phyloP scores from a whole-genome alignment of 2,888 invertebrate species.

The Eilema caniola region DNA sequence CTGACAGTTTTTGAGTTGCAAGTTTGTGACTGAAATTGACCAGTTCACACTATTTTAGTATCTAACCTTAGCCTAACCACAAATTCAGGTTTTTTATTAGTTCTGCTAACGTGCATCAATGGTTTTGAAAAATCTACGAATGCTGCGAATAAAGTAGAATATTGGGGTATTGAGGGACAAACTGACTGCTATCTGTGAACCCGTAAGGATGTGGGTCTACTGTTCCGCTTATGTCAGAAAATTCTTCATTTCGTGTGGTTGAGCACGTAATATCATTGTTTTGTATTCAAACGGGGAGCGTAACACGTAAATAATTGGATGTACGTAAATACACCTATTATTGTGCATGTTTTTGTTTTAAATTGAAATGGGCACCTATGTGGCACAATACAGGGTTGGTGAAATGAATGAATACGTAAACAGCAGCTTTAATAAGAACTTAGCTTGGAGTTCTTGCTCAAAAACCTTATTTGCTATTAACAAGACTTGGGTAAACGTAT shows the following conservation, averaged over 20 bases:
- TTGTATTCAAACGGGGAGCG: constrained; percentile 34
- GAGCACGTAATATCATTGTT: constrained; percentile 30
- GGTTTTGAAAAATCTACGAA: too few relatives aligned
- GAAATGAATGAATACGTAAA: neutral
- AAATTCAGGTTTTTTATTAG: neutral
- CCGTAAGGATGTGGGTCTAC: neutral
- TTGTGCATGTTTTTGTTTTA: constrained; percentile 7
- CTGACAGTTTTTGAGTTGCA: neutral
- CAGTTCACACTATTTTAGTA: too few relatives aligned
- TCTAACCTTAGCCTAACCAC: too few relatives aligned
- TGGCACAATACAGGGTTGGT: neutral
- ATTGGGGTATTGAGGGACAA: neutral
- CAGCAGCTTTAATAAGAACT: neutral
- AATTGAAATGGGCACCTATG: neutral
- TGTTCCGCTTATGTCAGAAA: constrained; percentile 23
- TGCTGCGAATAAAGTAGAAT: neutral
- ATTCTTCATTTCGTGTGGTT: constrained; percentile 23
- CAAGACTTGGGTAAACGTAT: neutral
- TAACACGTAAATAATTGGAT: constrained; percentile 32
- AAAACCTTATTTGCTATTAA: neutral
- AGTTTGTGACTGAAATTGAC: neutral
- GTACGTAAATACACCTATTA: neutral
- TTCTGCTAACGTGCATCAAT: too few relatives aligned
- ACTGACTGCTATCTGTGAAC: neutral
- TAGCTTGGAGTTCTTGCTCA: neutral